phyloP scores from a whole-genome alignment of 92 coral and sea anemone genomes.

The Epizoanthus illoricatus region DNA sequence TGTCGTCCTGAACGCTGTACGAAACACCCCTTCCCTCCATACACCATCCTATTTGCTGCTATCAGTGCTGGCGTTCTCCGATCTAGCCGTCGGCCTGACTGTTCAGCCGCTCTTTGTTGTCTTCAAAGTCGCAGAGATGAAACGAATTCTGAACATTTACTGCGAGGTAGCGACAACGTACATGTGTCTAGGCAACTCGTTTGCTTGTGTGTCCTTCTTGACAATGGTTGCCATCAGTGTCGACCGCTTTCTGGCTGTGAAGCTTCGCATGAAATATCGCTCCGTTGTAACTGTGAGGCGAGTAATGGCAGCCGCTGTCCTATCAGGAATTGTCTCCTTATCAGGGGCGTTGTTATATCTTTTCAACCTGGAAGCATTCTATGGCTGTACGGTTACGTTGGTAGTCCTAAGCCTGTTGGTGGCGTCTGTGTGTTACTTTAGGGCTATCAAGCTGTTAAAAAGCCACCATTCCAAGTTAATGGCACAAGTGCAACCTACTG shows the following conservation, averaged over 20 bases:
- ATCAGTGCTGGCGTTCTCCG: constrained; percentile 22
- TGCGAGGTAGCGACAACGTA: constrained; percentile 33
- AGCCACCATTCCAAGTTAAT: constrained; percentile 22
- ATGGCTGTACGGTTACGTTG: neutral
- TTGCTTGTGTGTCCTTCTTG: constrained; percentile 32
- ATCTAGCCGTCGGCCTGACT: constrained; percentile 32
- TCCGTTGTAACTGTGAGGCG: constrained; percentile 23
- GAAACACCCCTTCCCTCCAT: constrained; percentile 28
- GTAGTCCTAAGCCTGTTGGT: neutral
- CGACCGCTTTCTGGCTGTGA: constrained; percentile 37
- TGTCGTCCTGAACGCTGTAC: constrained; percentile 12
- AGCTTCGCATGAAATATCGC: constrained; percentile 36
- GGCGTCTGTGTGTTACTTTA: constrained; percentile 28
- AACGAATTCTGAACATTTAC: constrained; percentile 11
- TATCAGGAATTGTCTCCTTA: neutral
- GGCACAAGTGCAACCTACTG: constrained; percentile 20
- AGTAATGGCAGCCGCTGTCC: constrained; percentile 5
- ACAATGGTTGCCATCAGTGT: constrained; percentile 36
- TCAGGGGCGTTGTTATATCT: constrained; percentile 22
- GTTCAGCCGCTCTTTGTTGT: constrained; percentile 31
- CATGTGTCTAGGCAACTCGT: constrained; percentile 36
- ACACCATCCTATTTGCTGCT: constrained; percentile 33
- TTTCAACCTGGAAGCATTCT: constrained; percentile 21
- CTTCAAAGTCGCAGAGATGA: constrained; percentile 29
- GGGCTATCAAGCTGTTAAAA: constrained; percentile 24